Percentiles rank a stretch among this genome's conserved stretches.
Evolutionary conservation across 2,888 invertebrate genomes (phyloP).

Genomic region (Lutraria lutraria): DNA sequence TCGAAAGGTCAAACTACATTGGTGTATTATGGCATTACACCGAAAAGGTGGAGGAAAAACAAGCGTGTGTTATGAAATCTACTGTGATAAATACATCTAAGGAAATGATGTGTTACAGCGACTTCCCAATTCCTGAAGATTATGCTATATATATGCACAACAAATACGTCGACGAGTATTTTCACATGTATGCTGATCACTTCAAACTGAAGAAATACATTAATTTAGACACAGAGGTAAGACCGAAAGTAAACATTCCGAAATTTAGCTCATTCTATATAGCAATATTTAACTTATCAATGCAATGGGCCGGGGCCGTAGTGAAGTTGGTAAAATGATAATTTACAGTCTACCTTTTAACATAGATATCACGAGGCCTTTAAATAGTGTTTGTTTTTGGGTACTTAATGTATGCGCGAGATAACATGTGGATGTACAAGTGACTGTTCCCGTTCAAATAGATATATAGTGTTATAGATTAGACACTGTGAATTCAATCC

Average conservation of each 20-base stretch:
- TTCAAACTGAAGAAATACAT: slow-evolving; percentile 83
- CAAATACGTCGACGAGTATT: slow-evolving; percentile 82
- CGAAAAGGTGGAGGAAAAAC: slow-evolving; percentile 72
- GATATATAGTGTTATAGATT: too few species aligned
- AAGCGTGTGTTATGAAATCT: slow-evolving; percentile 83
- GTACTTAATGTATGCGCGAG: too few species aligned
- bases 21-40: slow-evolving; percentile 85
- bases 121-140: slow-evolving; percentile 84
- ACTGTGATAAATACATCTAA: slow-evolving; percentile 85
- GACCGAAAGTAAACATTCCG: background rate
- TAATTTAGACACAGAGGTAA: slow-evolving; percentile 79
- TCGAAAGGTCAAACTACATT: slow-evolving; percentile 80
- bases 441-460: too few species aligned
- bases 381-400: too few species aligned
- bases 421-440: too few species aligned
- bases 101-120: slow-evolving; percentile 86
- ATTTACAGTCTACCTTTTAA: too few species aligned
- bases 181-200: slow-evolving; percentile 84
- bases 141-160: slow-evolving; percentile 86
- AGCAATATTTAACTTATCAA: too few species aligned
- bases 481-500: too few species aligned
- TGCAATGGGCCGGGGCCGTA: too few species aligned
- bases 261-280: background rate
- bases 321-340: too few species aligned
- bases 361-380: too few species aligned